Conservation (phyloP, 2,113 vertebrate species). For the Prochilodus magdalenae region DNA sequence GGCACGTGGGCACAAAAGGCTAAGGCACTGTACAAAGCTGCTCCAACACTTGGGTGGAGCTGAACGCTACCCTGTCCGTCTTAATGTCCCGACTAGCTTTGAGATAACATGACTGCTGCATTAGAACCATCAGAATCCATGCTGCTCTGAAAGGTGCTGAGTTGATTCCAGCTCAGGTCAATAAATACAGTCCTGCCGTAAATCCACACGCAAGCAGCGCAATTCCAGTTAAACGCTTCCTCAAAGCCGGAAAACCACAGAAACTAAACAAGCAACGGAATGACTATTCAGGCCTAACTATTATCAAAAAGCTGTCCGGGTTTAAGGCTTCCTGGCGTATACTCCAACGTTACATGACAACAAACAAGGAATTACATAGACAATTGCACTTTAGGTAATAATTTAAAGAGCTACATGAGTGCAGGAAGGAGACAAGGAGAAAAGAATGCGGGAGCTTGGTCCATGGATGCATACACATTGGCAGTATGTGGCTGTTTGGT, state of each 20-base stretch:
- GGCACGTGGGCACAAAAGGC: constrained; percentile 43
- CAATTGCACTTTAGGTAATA: constrained; percentile 58
- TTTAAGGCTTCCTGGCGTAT: constrained; percentile 41
- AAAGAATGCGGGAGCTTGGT: constrained; percentile 39
- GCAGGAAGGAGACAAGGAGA: constrained; percentile 12
- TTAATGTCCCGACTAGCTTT: background rate
- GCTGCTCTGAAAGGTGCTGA: constrained; percentile 15
- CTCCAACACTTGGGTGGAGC: background rate
- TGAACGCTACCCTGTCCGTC: constrained; percentile 12
- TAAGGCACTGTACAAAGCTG: constrained; percentile 35
- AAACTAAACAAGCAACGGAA: constrained; percentile 49
- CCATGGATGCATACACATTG: constrained; percentile 32
- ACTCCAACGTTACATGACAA: constrained; percentile 28
- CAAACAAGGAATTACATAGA: background rate
- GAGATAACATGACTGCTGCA: background rate
- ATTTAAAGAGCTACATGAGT: constrained; percentile 51
- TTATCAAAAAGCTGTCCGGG: constrained; percentile 26
- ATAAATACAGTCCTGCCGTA: constrained; percentile 45
- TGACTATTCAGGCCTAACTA: constrained; percentile 38
- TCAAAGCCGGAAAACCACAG: constrained; percentile 31
- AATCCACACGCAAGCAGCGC: background rate
- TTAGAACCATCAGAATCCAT: background rate
- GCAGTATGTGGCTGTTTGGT: constrained; percentile 40
- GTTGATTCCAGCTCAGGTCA: constrained; percentile 48
- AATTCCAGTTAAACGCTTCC: constrained; percentile 50